Conservation (phyloP, 2,888 invertebrate species). For the Spodoptera exigua region DNA sequence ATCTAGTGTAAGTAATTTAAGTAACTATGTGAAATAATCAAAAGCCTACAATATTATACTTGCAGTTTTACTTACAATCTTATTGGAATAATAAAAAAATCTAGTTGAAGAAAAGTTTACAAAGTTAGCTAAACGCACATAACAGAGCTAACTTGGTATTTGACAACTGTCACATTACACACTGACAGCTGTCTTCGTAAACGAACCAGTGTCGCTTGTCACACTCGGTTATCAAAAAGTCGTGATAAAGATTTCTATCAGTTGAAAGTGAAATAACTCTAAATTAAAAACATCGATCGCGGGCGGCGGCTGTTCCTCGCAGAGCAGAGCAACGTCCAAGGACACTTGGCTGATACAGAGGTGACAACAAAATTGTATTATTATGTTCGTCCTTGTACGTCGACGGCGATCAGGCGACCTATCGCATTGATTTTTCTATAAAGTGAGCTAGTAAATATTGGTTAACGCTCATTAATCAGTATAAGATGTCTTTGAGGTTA, state of each 20-base stretch:
- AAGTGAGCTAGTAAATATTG: slow-evolving; percentile 72
- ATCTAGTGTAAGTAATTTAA: too few relatives aligned
- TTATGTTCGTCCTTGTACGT: slow-evolving; percentile 32
- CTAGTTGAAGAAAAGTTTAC: slow-evolving; percentile 20
- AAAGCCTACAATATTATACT: too few relatives aligned
- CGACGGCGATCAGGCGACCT: slow-evolving; percentile 31
- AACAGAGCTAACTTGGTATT: slow-evolving; percentile 3
- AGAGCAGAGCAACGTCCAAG: slow-evolving; percentile 69
- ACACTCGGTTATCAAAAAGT: slow-evolving; percentile 52
- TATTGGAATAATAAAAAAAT: too few relatives aligned
- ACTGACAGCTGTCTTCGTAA: slow-evolving; percentile 18
- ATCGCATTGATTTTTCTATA: slow-evolving; percentile 81
- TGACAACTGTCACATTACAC: neutral
- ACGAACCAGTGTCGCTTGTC: slow-evolving; percentile 34
- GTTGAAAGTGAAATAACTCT: slow-evolving; percentile 49
- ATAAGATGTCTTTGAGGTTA: slow-evolving; percentile 46
- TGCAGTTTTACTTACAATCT: too few relatives aligned
- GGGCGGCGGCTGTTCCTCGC: slow-evolving; percentile 56
- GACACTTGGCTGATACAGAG: slow-evolving; percentile 53
- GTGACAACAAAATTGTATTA: slow-evolving; percentile 43
- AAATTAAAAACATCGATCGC: slow-evolving; percentile 65
- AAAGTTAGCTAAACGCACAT: slow-evolving; percentile 14
- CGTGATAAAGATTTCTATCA: slow-evolving; percentile 55
- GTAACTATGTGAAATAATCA: too few relatives aligned
- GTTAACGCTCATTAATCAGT: slow-evolving; percentile 53